Evolutionary conservation across 2,888 invertebrate genomes (phyloP).

Genomic region (Lithophane socia): DNA sequence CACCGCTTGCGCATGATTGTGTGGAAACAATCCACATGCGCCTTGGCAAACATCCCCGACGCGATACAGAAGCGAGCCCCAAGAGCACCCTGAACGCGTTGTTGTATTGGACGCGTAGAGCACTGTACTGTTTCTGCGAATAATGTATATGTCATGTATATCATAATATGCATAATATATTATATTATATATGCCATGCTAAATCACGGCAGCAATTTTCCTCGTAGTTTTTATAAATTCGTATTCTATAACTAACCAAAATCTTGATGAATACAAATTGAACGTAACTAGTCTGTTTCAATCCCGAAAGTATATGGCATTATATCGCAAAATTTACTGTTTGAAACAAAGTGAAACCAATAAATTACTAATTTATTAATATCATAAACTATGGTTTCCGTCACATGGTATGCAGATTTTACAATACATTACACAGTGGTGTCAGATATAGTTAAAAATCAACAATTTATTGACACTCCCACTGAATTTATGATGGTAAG

Average conservation of each 20-base stretch:
- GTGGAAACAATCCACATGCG: too few species aligned
- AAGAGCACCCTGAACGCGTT: too few species aligned
- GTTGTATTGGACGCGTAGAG: too few species aligned
- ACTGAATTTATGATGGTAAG: slow-evolving; percentile 45
- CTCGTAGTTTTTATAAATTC: not conserved
- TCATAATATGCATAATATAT: too few species aligned
- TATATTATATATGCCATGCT: not conserved
- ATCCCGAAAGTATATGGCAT: not conserved
- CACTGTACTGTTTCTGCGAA: too few species aligned
- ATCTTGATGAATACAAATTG: too few species aligned
- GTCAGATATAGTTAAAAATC: slow-evolving; percentile 55
- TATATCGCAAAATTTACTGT: not conserved
- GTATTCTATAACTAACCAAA: not conserved
- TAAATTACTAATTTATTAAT: slow-evolving; percentile 26
- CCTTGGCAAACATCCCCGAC: too few species aligned
- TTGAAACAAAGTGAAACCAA: not conserved
- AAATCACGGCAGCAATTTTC: not conserved
- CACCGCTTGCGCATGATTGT: too few species aligned
- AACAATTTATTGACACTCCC: slow-evolving; percentile 51
- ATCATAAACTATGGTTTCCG: slow-evolving; percentile 27
- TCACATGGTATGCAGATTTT: slow-evolving; percentile 40
- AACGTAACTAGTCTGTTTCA: not conserved
- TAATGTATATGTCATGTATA: too few species aligned
- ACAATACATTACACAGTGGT: slow-evolving; percentile 45
- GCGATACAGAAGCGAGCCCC: too few species aligned